Evolutionary conservation across 2,888 invertebrate species (phyloP), one percentile per base, ranked within the genome.

Genomic region (Incurvaria masculella): DNA sequence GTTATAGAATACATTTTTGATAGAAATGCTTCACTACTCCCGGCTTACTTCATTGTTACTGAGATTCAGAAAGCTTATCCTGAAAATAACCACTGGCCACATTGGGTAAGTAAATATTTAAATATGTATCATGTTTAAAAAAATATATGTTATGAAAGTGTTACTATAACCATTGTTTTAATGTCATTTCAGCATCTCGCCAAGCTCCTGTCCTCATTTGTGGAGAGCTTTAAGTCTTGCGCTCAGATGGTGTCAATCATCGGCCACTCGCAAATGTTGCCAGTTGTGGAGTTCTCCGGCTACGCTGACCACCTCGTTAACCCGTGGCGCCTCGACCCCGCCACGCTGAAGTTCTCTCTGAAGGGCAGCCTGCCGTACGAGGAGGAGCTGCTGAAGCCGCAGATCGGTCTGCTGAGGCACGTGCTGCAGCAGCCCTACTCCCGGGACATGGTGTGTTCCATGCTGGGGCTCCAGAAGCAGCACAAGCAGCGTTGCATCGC

Each of bases 181-280:
- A 51, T 49, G 52, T 55, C 49, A 46, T 79, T 80, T 46, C 65
- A 91, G 91, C 89, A 91, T 81, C 73, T 97, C 42, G 90, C 94
- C 26, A 86, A 88, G 61, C 69, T 95, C 21, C 82, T 97, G 62
- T 89, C 93, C 2, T 87, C 87, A 63, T 95, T 95, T 68, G 89
- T 96, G 3, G 94, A 96, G 64, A 94, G 94, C 69, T 97, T 97
- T 68, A 86, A 93, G 54, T 87, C 90, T 14, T 90, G 93, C 51
- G 96, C 97, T 0, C 96, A 97, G 79, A 97, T 97, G 93, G 92
- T 97, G 1, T 91, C 96, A 0, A 91, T 96, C 48, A 87, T 92
- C 54, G 94, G 94, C 1, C 90, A 95, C 58, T 86, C 92, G 0
- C 87, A 90, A 62, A 91, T 97, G 89, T 70, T 95, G 45, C 97